These are phyloP conservation scores for Graptemys geographica DNA, from an alignment of 2,797 vertebrate species.

Conservation along the genomic window DNA sequence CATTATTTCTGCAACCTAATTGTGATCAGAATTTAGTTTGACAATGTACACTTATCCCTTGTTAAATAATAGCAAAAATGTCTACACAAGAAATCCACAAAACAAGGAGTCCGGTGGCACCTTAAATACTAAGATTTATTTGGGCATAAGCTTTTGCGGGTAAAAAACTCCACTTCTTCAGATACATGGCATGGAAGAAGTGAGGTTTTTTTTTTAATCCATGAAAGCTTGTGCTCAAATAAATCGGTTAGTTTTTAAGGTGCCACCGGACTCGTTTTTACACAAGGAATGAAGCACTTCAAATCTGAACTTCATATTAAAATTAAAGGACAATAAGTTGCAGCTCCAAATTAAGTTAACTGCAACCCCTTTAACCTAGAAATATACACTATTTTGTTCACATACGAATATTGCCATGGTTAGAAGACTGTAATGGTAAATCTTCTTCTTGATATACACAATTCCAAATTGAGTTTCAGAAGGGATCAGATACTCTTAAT, in stretches of 20 bases:
- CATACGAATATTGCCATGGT: not conserved
- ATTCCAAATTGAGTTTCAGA: slow-evolving; percentile 4
- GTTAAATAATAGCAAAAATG: not conserved
- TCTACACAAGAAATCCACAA: not conserved
- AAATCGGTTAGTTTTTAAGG: too few species aligned
- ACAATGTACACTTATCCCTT: not conserved
- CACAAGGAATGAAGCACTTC: not conserved
- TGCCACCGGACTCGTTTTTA: not conserved
- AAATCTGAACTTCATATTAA: fast-evolving
- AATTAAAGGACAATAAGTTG: not conserved
- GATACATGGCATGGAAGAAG: too few species aligned
- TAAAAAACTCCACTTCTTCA: too few species aligned
- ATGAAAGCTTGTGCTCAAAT: too few species aligned
- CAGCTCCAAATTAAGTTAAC: not conserved
- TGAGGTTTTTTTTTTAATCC: too few species aligned
- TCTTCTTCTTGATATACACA: not conserved
- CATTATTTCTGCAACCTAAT: not conserved
- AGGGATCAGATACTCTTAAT: not conserved
- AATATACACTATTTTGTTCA: not conserved
- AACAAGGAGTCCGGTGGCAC: too few species aligned
- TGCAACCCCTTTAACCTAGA: not conserved
- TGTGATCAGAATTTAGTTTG: not conserved
- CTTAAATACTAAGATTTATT: too few species aligned
- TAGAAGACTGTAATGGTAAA: not conserved
- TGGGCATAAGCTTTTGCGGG: too few species aligned